phyloP scores from a whole-genome alignment of 1,140 invertebrate species.

The Aphaenogaster rudis region DNA sequence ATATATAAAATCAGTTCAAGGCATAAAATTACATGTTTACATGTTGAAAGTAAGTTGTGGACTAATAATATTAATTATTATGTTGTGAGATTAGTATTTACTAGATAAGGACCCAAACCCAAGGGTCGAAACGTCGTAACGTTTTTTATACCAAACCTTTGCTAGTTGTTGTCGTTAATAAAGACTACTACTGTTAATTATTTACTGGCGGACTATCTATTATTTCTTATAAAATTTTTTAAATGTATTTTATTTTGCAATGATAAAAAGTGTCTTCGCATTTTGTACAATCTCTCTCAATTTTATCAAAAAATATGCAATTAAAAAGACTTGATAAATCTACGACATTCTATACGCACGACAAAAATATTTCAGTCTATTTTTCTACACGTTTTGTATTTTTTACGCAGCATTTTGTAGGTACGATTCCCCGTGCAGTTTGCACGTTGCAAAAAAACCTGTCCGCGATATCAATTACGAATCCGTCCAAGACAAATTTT shows the following conservation, averaged over 20 bases:
- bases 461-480: not conserved
- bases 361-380: constrained; percentile 31
- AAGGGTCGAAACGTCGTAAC: too few species aligned
- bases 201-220: too few species aligned
- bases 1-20: too few species aligned
- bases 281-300: not conserved
- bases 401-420: not conserved
- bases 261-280: not conserved
- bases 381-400: not conserved
- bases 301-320: not conserved
- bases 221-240: not conserved
- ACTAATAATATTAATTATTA: too few species aligned
- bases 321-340: not conserved
- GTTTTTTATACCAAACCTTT: too few species aligned
- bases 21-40: too few species aligned
- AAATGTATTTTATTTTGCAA: not conserved
- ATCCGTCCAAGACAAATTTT: constrained; percentile 21
- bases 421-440: not conserved
- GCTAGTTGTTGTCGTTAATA: too few species aligned
- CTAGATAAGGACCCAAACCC: too few species aligned
- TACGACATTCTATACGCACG: not conserved
- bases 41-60: too few species aligned
- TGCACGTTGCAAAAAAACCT: not conserved
- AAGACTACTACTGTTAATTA: too few species aligned
- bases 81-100: too few species aligned